phyloP scores from a whole-genome alignment of 2,888 invertebrate genomes.

The Xanthia icteritia region DNA sequence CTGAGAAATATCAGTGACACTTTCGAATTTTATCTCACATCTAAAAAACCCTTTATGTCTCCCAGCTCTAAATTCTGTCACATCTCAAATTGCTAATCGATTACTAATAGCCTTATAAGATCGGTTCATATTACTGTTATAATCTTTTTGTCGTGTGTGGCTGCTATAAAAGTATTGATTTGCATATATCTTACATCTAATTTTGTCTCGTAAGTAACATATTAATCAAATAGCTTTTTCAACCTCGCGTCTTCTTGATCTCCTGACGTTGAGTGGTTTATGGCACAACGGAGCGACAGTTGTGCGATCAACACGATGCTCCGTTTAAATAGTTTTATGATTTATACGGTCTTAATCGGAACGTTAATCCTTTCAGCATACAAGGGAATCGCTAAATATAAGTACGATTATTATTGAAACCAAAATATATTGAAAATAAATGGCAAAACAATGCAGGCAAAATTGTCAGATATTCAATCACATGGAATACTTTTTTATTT shows the following conservation, averaged over 20 bases:
- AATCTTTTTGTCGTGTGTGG: constrained; percentile 84
- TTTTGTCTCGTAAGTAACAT: constrained; percentile 81
- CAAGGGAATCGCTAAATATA: constrained; percentile 18
- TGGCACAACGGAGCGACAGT: constrained; percentile 55
- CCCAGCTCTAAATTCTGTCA: constrained; percentile 74
- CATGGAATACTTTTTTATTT: no score
- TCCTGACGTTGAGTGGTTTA: constrained; percentile 71
- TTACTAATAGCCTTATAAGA: constrained; percentile 80
- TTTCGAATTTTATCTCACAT: constrained; percentile 71
- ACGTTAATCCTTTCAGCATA: constrained; percentile 46
- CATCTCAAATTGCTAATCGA: constrained; percentile 85
- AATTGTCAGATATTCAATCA: no score
- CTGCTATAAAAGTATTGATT: constrained; percentile 81
- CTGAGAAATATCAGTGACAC: constrained; percentile 77
- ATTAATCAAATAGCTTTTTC: constrained; percentile 83
- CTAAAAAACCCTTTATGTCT: constrained; percentile 69
- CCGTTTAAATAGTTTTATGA: constrained; percentile 51
- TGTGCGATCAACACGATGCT: constrained; percentile 44
- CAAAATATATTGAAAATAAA: neutral
- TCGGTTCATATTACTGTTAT: constrained; percentile 80
- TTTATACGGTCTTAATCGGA: constrained; percentile 48
- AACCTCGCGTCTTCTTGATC: constrained; percentile 75
- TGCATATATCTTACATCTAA: constrained; percentile 85
- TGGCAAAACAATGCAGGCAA: neutral
- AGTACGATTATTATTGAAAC: neutral